These are phyloP conservation scores for Marcusenius ussheri DNA, from an alignment of 2,113 vertebrate genomes.

Conservation along the genomic window DNA sequence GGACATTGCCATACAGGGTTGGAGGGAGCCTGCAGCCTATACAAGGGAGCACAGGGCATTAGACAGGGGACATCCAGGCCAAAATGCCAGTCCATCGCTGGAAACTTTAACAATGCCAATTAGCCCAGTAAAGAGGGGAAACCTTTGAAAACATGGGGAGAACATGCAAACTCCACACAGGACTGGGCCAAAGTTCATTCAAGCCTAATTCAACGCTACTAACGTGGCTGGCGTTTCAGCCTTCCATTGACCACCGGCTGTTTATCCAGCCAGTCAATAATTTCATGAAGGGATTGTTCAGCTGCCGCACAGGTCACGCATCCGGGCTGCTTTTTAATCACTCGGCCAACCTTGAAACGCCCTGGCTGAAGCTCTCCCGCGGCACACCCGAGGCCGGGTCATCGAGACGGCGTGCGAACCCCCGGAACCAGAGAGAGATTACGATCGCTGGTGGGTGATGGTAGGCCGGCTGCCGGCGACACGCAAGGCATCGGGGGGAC, in stretches of 20 bases:
- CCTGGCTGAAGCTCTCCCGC: too few relatives aligned
- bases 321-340: neutral
- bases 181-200: neutral
- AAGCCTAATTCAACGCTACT: neutral
- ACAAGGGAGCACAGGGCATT: neutral
- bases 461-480: neutral
- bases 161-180: neutral
- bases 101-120: neutral
- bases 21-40: neutral
- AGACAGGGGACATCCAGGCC: neutral
- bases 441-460: neutral
- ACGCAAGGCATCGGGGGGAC: neutral
- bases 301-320: neutral
- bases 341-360: neutral
- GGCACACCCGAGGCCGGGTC: neutral
- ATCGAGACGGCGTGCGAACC: too few relatives aligned
- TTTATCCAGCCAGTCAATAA: neutral
- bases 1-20: neutral
- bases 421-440: neutral
- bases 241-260: neutral
- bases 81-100: neutral
- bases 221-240: neutral
- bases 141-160: neutral
- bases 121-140: neutral
- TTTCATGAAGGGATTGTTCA: neutral